These are phyloP conservation scores for Delphinus delphis DNA, from an alignment of 2,113 vertebrate genomes.

Conservation along the genomic window DNA sequence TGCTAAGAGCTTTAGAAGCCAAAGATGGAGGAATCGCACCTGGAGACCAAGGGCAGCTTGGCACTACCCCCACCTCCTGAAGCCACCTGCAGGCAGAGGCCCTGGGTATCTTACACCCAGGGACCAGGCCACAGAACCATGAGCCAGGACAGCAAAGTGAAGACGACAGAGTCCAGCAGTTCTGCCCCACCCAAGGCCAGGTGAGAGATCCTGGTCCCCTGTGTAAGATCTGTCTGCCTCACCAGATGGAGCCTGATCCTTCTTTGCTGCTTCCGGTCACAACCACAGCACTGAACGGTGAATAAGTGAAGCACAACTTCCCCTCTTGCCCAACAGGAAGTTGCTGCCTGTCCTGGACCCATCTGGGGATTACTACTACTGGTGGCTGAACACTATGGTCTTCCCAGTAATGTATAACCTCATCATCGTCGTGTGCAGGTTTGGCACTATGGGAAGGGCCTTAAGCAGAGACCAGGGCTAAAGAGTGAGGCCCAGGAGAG, in stretches of 20 bases:
- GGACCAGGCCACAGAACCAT: slow-evolving; percentile 43
- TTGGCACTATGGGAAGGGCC: not conserved
- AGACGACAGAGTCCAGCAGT: slow-evolving; percentile 60
- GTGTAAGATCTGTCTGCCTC: not conserved
- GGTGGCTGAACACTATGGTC: slow-evolving; percentile 91
- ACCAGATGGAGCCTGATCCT: not conserved
- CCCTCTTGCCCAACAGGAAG: slow-evolving; percentile 47
- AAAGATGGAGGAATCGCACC: slow-evolving; percentile 30
- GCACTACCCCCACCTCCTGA: not conserved
- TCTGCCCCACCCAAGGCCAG: not conserved
- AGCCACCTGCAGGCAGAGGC: not conserved
- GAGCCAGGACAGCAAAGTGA: slow-evolving; percentile 69
- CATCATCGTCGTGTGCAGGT: slow-evolving; percentile 93
- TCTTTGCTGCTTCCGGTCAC: not conserved
- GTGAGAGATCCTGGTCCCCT: slow-evolving; percentile 44
- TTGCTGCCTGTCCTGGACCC: slow-evolving; percentile 86
- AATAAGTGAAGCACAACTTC: not conserved
- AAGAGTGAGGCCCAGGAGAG: too few relatives aligned
- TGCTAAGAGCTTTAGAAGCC: slow-evolving; percentile 68
- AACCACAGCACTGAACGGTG: not conserved
- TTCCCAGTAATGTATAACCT: slow-evolving; percentile 93
- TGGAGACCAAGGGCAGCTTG: not conserved
- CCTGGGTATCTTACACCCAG: not conserved
- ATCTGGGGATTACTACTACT: slow-evolving; percentile 89
- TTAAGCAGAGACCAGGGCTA: not conserved